phyloP scores from a whole-genome alignment of 1,140 invertebrate genomes.

The Orussus abietinus region DNA sequence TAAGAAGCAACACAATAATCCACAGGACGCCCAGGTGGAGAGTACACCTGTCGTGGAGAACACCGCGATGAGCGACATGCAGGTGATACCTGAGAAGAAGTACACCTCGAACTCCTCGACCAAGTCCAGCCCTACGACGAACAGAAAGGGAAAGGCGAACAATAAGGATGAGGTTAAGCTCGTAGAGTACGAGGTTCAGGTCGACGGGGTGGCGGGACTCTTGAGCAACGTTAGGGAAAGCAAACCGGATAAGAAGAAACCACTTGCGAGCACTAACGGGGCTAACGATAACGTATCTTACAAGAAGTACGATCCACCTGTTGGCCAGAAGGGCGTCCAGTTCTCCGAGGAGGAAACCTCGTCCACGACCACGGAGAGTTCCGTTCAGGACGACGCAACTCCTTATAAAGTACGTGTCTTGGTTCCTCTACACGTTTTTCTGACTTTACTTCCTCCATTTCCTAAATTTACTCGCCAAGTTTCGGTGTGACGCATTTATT shows the following conservation, averaged over 20 bases:
- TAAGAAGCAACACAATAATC: constrained; percentile 23
- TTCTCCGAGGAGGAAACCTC: constrained; percentile 66
- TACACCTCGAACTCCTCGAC: constrained; percentile 13
- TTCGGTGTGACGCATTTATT: too few species aligned
- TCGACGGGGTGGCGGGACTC: constrained; percentile 9
- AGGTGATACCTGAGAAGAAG: constrained; percentile 25
- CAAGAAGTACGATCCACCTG: constrained; percentile 41
- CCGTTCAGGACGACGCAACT: constrained; percentile 54
- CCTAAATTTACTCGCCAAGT: too few species aligned
- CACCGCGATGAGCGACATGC: constrained; percentile 15
- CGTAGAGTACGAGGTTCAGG: constrained; percentile 26
- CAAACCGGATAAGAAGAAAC: constrained; percentile 39
- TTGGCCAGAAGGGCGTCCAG: constrained; percentile 41
- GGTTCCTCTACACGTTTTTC: too few species aligned
- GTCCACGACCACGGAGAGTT: constrained; percentile 71
- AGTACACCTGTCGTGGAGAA: not conserved
- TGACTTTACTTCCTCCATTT: too few species aligned
- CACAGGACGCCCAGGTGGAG: not conserved
- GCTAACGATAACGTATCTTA: constrained; percentile 34
- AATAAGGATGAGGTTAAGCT: constrained; percentile 35
- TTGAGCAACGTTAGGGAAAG: constrained; percentile 22
- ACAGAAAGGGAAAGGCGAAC: constrained; percentile 30
- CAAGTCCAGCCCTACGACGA: constrained; percentile 31
- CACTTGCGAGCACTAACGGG: constrained; percentile 23
- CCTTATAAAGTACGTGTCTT: constrained; percentile 30